Base-by-base conservation (phyloP, 2,113 vertebrate species). In the Pimephales promelas region DNA sequence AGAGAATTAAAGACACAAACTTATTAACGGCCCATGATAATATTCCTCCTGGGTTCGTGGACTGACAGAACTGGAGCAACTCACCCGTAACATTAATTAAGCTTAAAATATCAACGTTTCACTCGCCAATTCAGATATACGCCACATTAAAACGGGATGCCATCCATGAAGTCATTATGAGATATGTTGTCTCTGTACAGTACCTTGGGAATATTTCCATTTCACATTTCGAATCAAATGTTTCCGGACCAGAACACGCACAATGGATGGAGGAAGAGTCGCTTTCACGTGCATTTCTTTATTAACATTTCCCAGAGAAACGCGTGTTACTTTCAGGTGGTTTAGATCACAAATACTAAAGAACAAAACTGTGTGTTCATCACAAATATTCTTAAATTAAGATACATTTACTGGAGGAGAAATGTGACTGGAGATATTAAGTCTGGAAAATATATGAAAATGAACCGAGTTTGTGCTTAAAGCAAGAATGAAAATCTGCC, bases 1-100 rank as follows among this genome's bases (percentile, higher is more conserved):
- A 5, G 16, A 54, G 40, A 86, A 87, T 64, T 73, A 26, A 11
- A 81, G 75, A 28, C 84, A 89, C 92, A 92, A 93, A 93, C 88
- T 72, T 91, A 93, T 92, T 92, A 93, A 89, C 83, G 49, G 88
- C 82, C 75, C 83, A 88, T 87, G 88, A 91, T 92, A 90, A 90
- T 91, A 92, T 91, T 89, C 92, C 91, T 93, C 84, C 85, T 90
- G 90, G 92, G 91, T 89, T 90, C 74, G 83, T n/a, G 87, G 91
- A 93, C 88, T 93, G 92, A 93, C 92, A 90, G 91, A 93, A 92
- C 86, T 91, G 86, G 92, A 93, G 92, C 92, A 90, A 88, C 75
- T 90, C 84, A 86, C 71, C 86, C 86, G 88, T 88, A 92, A 92
- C 90, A 83, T 92, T 92, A 92, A 94, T 93, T 92, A 94, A 92